Evolutionary conservation across 2,113 vertebrate species (phyloP), one percentile per base, ranked within the genome.

Genomic region (Picathartes gymnocephalus): DNA sequence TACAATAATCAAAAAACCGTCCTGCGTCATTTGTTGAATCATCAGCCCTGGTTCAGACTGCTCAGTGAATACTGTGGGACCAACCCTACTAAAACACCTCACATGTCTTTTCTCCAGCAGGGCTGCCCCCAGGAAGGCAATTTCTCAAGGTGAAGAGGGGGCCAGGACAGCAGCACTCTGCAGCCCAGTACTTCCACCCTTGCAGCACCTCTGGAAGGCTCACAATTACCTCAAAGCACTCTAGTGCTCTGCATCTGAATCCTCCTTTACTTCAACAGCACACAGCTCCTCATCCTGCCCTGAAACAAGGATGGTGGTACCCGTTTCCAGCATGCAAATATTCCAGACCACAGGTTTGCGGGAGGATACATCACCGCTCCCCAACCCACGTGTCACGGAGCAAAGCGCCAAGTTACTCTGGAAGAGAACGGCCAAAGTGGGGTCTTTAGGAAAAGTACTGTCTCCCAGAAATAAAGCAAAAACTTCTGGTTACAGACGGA

Each of bases 351-450:
- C 11, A 56, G 28, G 27, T 37, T 14, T 25, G 19, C 1, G 5
- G 16, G 19, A 54, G 17, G 53, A 35, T 5, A 28, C 15, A 2
- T n/a, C 88, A 51, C 10, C 0, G 0, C 13, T 86, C 39, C 45
- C 72, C 39, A 24, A 8, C 7, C 10, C 37, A n/a, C 14, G 8
- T 16, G 27, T 15, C 19, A 24, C 1, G 1, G 24, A 54, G 39
- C 39, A 61, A 78, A 74, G 8, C 25, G 50, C 3, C 0, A 0
- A 8, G 17, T 68, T 87, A 42, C 25, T 81, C 47, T 51, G 40
- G 27, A 78, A 86, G 6, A 24, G 24, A 65, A 66, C 7, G 51
- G 64, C 56, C 47, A 7, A 70, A 33, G 11, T 25, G 39, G 15
- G 50, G 39, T 35, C 23, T 62, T 74, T 9, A 66, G 65, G 54